Evolutionary conservation across 2,797 vertebrate genomes (phyloP).

Genomic region (Enteromius paludinosus): DNA sequence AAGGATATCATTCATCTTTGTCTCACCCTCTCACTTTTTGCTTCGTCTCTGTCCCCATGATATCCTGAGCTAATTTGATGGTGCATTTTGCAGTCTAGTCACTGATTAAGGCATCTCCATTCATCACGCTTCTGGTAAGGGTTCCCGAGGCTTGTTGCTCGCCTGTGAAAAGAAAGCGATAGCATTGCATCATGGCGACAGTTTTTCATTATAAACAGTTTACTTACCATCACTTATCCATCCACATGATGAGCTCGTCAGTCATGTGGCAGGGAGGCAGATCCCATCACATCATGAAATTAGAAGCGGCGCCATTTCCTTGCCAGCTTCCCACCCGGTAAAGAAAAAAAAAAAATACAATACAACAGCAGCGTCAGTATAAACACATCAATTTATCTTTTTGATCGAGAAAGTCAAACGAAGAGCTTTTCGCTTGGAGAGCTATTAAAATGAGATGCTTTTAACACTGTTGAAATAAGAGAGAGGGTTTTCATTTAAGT

Average conservation of each 20-base stretch:
- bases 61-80: conserved; percentile 59
- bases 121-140: conserved; percentile 70
- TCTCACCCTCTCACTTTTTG: conserved; percentile 21
- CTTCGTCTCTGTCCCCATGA: conserved; percentile 41
- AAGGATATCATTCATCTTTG: conserved; percentile 42
- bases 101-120: conserved; percentile 67
- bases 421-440: conserved; percentile 7
- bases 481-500: conserved; percentile 19
- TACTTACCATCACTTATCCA: conserved; percentile 68
- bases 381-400: conserved; percentile 38
- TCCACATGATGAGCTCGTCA: conserved; percentile 68
- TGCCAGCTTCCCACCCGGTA: conserved; percentile 15
- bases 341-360: conserved; percentile 24
- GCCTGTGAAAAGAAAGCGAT: conserved; percentile 19
- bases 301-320: conserved; percentile 27
- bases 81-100: conserved; percentile 66
- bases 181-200: conserved; percentile 16
- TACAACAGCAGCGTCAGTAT: conserved; percentile 8
- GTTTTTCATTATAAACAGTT: conserved; percentile 68
- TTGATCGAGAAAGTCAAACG: conserved; percentile 34
- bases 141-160: conserved; percentile 62
- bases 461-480: neutral
- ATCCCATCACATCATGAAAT: conserved; percentile 35
- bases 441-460: conserved; percentile 19
- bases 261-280: conserved; percentile 51